Conservation (phyloP, 1,140 invertebrate genomes). For the Drosophila sulfurigaster region DNA sequence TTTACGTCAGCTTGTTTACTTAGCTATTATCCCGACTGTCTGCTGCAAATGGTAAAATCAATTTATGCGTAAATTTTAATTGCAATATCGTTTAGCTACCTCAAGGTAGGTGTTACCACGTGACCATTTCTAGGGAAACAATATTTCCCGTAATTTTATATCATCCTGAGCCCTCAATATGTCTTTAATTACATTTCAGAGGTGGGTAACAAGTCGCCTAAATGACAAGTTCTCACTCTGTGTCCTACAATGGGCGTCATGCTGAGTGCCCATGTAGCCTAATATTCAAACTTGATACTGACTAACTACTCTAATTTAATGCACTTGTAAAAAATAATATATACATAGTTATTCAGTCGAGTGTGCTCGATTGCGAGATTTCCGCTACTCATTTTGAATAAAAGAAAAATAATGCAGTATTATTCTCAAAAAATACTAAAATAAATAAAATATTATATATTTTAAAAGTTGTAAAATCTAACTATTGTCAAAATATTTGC, state of each 20-base stretch:
- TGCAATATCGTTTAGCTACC: constrained; percentile 65
- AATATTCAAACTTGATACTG: constrained; percentile 1
- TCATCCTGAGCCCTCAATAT: background rate
- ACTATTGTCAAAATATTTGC: too few species aligned
- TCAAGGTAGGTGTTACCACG: constrained; percentile 12
- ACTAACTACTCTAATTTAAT: background rate
- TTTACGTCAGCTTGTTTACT: constrained; percentile 34
- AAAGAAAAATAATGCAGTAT: too few species aligned
- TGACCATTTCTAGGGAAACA: background rate
- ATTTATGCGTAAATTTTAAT: constrained; percentile 65
- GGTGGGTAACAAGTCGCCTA: constrained; percentile 60
- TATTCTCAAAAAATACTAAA: too few species aligned
- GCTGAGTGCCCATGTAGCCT: constrained; percentile 8
- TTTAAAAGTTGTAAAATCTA: too few species aligned
- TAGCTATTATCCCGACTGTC: constrained; percentile 49
- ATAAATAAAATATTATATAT: too few species aligned
- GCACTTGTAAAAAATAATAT: too few species aligned
- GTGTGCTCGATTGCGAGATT: too few species aligned
- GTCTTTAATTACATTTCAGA: constrained; percentile 68
- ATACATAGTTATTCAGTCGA: too few species aligned
- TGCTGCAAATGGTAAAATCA: constrained; percentile 63
- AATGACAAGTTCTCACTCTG: constrained; percentile 65
- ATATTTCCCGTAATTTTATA: background rate
- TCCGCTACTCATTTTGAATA: too few species aligned
- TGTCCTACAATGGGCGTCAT: constrained; percentile 9